Base-by-base conservation (phyloP, 2,113 vertebrate genomes). In the Smithornis capensis region DNA sequence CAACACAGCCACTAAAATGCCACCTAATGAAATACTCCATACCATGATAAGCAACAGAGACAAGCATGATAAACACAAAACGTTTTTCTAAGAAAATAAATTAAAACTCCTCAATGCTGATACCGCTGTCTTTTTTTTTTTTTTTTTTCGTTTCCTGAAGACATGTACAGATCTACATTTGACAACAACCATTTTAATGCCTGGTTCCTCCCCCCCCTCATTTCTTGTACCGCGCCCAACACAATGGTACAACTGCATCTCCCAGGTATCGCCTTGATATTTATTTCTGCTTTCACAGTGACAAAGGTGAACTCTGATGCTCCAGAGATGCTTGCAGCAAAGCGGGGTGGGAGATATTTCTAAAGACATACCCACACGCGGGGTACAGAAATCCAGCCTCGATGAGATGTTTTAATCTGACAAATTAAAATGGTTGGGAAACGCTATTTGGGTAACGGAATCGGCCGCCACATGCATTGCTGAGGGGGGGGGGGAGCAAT, bases 341-440 rank as follows among this genome's bases (percentile, higher is more conserved):
- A 85, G 56, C 74, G 45, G 31, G 79, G 67, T 87, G 84, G 78
- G 67, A 60, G 59, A 5, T 59, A 86, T 92, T 95, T 86, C 91
- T 83, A 55, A 87, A 89, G 60, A n/a, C 90, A 90, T 47, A 53
- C 62, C 86, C 84, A 45, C 68, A 91, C 59, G 50, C 59, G 17
- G 81, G 91, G 91, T 82, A 71, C 17, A 77, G 92, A n/a, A 79
- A 96, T 50, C 83, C 4, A 96, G 92, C 96, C 75, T 79, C 83
- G 89, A 90, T 78, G 82, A 94, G 68, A 90, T 49, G 92, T 19
- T 87, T 90, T 91, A 95, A 96, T 60, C 76, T 90, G 93, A 86
- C 81, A 93, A 81, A 96, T 89, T 95, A 95, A 95, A 86, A 91
- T 94, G 95, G 91, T 94, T 95, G 96, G 91, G 92, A 92, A 94